phyloP scores from a whole-genome alignment of 2,797 vertebrate species.

The Echiichthys vipera region DNA sequence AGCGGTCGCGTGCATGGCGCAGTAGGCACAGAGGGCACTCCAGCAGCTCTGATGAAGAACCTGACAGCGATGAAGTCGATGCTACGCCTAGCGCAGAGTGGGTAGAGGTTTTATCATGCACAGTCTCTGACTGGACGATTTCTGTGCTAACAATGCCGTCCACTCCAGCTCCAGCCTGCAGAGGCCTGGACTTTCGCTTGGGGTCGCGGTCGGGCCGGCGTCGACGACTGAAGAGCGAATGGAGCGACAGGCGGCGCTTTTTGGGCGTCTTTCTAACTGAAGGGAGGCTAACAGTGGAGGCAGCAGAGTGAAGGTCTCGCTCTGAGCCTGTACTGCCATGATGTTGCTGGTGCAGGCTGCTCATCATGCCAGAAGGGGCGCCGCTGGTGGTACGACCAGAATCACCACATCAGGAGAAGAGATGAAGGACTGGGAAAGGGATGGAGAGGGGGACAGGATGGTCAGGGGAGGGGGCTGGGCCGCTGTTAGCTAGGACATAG shows the following conservation, averaged over 20 bases:
- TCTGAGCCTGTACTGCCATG: slow-evolving; percentile 90
- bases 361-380: slow-evolving; percentile 83
- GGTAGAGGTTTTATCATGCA: slow-evolving; percentile 87
- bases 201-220: slow-evolving; percentile 71
- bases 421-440: not conserved
- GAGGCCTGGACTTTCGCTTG: slow-evolving; percentile 89
- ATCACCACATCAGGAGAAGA: slow-evolving; percentile 53
- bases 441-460: slow-evolving; percentile 23
- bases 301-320: slow-evolving; percentile 94
- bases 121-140: slow-evolving; percentile 90
- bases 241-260: slow-evolving; percentile 93
- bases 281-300: slow-evolving; percentile 94
- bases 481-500: slow-evolving; percentile 65
- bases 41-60: slow-evolving; percentile 86
- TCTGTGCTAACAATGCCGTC: slow-evolving; percentile 91
- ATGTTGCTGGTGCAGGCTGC: slow-evolving; percentile 89
- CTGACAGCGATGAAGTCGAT: slow-evolving; percentile 85
- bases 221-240: slow-evolving; percentile 90
- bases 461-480: slow-evolving; percentile 4
- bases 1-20: slow-evolving; percentile 92
- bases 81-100: slow-evolving; percentile 74
- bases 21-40: slow-evolving; percentile 97
- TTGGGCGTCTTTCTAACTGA: slow-evolving; percentile 95
- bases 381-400: slow-evolving; percentile 7
- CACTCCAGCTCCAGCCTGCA: slow-evolving; percentile 72